Evolutionary conservation across 2,888 invertebrate genomes (phyloP), one percentile per base, ranked within the genome.

Genomic region (Ganaspis brasiliensis): DNA sequence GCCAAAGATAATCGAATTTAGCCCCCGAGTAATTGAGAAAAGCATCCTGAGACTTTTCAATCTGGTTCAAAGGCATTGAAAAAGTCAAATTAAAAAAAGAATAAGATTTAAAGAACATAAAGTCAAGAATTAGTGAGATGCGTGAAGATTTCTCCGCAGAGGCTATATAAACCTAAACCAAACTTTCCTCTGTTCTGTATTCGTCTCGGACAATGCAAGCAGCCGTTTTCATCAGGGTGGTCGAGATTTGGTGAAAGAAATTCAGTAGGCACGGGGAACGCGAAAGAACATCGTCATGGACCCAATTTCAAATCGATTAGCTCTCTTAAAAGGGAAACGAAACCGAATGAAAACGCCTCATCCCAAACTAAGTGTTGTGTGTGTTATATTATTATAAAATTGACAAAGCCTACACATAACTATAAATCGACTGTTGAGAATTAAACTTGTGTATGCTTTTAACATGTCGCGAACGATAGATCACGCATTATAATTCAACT

Each of bases 221-320:
- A 67, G 21, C 67, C 24, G 67, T 67, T 67, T 67, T 45, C 45
- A 67, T 24, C 67, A 8, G 26, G 67, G 67, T 67, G 67, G 67
- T 67, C 67, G 45, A 67, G n/a, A 67, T 10, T 40, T 70, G 21
- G 16, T 45, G 35, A 49, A 70, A 75, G 59, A 56, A 57, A 59
- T 61, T 40, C 24, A 70, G 57, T 35, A 6, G 21, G 37, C 63
- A 63, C 63, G 37, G 37, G 61, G 19, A 63, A 74, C 52, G 4
- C 67, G 55, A 56, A 75, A 63, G 75, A 75, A 59, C 59, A 45
- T 70, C 71, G 71, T 75, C 75, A 75, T 72, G 72, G 75, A 57
- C 45, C 56, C 40, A 75, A 75, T 75, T 72, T 71, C 59, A 75
- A 75, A 75, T 75, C 75, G 75, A 75, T 75, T 75, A 75, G 75